Conservation (phyloP, 2,113 vertebrate genomes). For the Hemibagrus wyckioides region DNA sequence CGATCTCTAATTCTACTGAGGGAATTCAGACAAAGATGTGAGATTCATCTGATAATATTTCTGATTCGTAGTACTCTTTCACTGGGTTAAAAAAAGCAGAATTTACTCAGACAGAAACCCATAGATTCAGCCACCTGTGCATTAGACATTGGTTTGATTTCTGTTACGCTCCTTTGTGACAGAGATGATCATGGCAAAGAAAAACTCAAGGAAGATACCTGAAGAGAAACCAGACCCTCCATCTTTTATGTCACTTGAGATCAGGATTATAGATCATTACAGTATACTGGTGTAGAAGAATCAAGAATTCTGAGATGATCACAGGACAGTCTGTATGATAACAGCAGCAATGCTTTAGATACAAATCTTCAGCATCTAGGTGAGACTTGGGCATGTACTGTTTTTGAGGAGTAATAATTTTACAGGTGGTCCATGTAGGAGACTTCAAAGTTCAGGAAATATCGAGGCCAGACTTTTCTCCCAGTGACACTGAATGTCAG, state of each 20-base stretch:
- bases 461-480: neutral
- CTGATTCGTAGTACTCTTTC: too few species aligned
- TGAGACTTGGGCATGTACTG: neutral
- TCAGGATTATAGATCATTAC: neutral
- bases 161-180: too few species aligned
- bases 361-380: neutral
- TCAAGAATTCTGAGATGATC: neutral
- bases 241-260: neutral
- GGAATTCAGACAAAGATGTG: too few species aligned
- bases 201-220: neutral
- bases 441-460: neutral
- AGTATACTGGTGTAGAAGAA: neutral
- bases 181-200: neutral
- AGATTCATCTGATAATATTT: too few species aligned
- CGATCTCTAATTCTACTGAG: too few species aligned
- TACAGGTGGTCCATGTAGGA: neutral
- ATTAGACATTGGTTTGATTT: neutral
- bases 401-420: neutral
- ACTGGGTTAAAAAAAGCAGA: neutral
- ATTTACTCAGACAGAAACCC: neutral
- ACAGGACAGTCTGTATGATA: neutral
- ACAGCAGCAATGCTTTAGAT: neutral
- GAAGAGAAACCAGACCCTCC: neutral
- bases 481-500: neutral
- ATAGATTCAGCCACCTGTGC: neutral